Evolutionary conservation across 1,140 invertebrate genomes (phyloP), one percentile per base, ranked within the genome.

Genomic region (Drosophila parvula): DNA sequence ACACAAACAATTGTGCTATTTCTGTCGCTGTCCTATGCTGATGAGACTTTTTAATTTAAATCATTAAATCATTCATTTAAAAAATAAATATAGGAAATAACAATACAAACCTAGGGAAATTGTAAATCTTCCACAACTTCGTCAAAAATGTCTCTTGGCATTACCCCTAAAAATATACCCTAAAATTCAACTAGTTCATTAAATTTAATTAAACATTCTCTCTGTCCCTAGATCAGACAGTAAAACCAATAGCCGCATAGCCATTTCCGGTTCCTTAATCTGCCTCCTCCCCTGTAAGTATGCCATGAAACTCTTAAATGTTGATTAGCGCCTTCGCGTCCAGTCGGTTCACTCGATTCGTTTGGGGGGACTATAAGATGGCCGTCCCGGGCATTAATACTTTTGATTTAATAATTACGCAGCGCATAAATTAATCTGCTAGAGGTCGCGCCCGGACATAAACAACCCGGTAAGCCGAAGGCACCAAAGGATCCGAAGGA

Each of bases 371-470:
- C 14, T 38, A 69, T 69, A 44, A 69, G 65, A 55, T 41, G 45
- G 45, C 12, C 47, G 61, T 30, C 43, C 41, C 18, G 51, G 68
- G 65, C 68, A 71, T 71, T 71, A 73, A 73, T 73, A 71, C 69
- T 75, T 65, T 63, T 75, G 58, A 85, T 88, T 86, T 81, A 88
- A 88, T 86, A 86, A 86, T 86, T 83, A 76, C 69, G 45, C 62
- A 62, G 65, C 57, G 78, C 74, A 80, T 89, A 84, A 89, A 89
- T 89, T 78, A 73, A 81, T 78, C 76, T 78, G 57, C 28, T 8
- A 78, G 61, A 57, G 82, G 68, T 74, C 43, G 64, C 75, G 55
- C 55, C 57, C 59, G 57, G 48, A 74, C 76, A 81, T 65, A 74
- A 86, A 81, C 61, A 59, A 83, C 36, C 45, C 83, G 71, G 76